phyloP scores from a whole-genome alignment of 2,797 vertebrate genomes.

The Clamator glandarius region DNA sequence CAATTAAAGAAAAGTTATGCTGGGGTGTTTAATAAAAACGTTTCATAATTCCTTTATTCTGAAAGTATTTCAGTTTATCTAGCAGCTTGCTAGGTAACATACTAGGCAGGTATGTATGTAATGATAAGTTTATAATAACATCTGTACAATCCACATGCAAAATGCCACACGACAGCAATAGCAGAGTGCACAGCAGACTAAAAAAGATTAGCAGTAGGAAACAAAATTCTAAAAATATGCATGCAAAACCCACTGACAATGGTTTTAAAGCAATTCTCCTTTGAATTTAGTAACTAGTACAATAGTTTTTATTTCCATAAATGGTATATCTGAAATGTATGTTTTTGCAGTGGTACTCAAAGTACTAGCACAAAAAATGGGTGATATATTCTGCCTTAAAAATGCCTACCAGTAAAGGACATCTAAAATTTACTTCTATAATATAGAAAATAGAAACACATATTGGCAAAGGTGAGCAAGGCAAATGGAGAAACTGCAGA shows the following conservation, averaged over 20 bases:
- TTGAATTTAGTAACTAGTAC: neutral
- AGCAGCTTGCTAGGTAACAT: neutral
- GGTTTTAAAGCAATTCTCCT: neutral
- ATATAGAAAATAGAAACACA: no score
- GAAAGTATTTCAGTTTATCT: neutral
- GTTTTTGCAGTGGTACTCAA: slow-evolving; percentile 44
- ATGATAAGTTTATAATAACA: neutral
- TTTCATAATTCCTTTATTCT: neutral
- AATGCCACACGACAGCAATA: neutral
- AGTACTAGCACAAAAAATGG: slow-evolving; percentile 8
- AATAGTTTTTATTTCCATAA: neutral
- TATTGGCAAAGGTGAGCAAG: neutral
- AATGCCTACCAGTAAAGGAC: neutral
- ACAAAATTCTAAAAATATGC: neutral
- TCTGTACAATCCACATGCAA: slow-evolving; percentile 31
- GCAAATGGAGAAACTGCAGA: neutral
- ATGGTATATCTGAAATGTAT: neutral
- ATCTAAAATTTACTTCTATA: neutral
- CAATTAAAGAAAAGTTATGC: neutral
- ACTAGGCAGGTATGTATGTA: neutral
- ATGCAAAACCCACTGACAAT: neutral
- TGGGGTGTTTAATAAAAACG: neutral
- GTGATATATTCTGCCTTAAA: neutral
- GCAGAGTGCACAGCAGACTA: slow-evolving; percentile 23
- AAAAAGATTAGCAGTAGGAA: neutral